A percentile compares a stretch with the other conserved stretches of the same genome.
Evolutionary conservation across 2,888 invertebrate genomes (phyloP).

Genomic region (Patella pellucida): DNA sequence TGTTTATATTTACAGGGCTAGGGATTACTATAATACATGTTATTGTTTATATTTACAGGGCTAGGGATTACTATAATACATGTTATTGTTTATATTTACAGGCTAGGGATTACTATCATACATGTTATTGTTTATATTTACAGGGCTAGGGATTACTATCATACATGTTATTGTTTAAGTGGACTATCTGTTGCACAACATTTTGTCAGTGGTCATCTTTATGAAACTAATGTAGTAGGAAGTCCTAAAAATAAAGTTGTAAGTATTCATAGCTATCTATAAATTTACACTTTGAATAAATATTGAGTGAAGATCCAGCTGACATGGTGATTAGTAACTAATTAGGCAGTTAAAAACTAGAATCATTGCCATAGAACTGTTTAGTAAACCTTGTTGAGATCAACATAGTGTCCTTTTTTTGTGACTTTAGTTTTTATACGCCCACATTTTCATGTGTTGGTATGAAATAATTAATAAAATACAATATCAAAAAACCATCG

Average conservation of each 20-base stretch:
- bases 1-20: conserved; percentile 74
- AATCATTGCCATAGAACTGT: too few relatives aligned
- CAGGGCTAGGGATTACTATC: conserved; percentile 91
- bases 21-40: too few relatives aligned
- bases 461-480: too few relatives aligned
- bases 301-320: too few relatives aligned
- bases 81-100: conserved; percentile 96
- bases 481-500: too few relatives aligned
- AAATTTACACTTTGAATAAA: neutral
- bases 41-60: conserved; percentile 73
- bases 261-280: conserved; percentile 50
- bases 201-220: conserved; percentile 70
- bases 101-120: conserved; percentile 85
- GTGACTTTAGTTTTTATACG: too few relatives aligned
- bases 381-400: too few relatives aligned
- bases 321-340: too few relatives aligned
- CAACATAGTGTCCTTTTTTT: too few relatives aligned
- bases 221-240: conserved; percentile 76
- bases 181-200: conserved; percentile 92
- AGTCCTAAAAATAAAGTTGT: conserved; percentile 80
- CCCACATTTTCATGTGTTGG: too few relatives aligned
- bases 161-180: conserved; percentile 96
- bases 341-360: too few relatives aligned
- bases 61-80: conserved; percentile 94
- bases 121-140: conserved; percentile 49